Base-by-base conservation (phyloP, 2,113 vertebrate genomes). In the Struthidea cinerea region DNA sequence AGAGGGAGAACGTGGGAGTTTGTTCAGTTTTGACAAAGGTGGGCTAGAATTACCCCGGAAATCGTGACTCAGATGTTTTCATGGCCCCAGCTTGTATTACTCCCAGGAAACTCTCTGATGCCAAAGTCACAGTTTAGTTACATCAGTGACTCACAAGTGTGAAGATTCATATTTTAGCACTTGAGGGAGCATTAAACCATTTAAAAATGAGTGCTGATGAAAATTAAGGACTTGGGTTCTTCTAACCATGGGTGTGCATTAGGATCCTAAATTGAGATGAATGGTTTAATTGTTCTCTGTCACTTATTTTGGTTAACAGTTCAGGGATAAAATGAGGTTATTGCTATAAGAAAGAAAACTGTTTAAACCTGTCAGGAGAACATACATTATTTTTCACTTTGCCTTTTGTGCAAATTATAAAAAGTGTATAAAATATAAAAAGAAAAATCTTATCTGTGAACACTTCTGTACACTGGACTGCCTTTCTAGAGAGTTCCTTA, bases 131-230 rank as follows among this genome's bases (percentile, higher is more conserved):
- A 98, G 98, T 98, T 98, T 98, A 98, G 98, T 99, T 98, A 98
- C 98, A 98, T 98, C 89, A 97, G 98, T 99, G 99, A 99, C 98
- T 99, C 99, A 99, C 98, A 99, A 98, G 99, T 99, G 99, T 98
- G 99, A 99, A 99, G 96, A 98, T 98, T 99, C 97, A 97, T 99
- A 98, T 99, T 99, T 99, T 99, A 99, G 98, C 99, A 99, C 99
- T 98, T 98, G 98, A 98, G 92, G 90, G 97, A 97, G 97, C 97
- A 98, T 98, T 97, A 98, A 99, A 98, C 97, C 97, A 98, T 96
- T 97, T 97, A 91, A 98, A 98, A 98, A 98, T 98, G 97, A 98
- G 97, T 91, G 65, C 94, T 97, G 96, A 98, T 96, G 98, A 98
- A 97, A 97, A 98, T 44, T 89, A 96, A 97, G 92, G 97, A 97